phyloP scores from a whole-genome alignment of 2,888 invertebrate genomes.

The Ceriagrion tenellum region DNA sequence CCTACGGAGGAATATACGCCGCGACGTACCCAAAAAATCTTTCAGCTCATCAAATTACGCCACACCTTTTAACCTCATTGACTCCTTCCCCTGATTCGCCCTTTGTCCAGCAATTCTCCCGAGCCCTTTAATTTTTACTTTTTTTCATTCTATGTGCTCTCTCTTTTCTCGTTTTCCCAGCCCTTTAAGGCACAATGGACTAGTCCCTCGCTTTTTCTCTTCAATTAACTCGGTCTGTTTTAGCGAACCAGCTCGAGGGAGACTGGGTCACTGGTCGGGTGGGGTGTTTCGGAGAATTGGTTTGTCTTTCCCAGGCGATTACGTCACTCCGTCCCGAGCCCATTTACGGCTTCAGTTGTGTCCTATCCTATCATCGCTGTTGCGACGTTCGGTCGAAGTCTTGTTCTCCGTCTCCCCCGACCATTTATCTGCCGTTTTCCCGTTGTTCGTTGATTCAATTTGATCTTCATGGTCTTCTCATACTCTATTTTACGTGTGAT shows the following conservation, averaged over 20 bases:
- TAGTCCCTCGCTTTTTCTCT: neutral
- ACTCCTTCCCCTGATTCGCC: neutral
- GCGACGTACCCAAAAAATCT: neutral
- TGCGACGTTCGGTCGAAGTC: neutral
- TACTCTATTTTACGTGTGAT: no score
- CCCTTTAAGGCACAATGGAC: neutral
- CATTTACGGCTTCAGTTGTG: neutral
- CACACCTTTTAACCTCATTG: neutral
- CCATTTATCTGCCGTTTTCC: no score
- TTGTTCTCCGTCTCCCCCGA: no score
- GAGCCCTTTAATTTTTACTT: neutral
- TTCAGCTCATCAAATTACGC: neutral
- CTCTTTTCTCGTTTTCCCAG: neutral
- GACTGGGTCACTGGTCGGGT: neutral
- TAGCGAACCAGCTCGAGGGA: neutral
- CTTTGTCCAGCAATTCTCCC: neutral
- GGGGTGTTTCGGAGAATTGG: neutral
- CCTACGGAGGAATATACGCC: neutral
- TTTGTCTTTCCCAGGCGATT: neutral
- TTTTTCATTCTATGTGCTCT: neutral
- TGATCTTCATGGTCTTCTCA: no score
- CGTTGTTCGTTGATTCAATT: no score
- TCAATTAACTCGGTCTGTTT: neutral
- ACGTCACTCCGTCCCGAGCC: neutral
- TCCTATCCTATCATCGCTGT: neutral